Evolutionary conservation across 2,113 vertebrate genomes (phyloP).

Genomic region (Corythornis vintsioides): DNA sequence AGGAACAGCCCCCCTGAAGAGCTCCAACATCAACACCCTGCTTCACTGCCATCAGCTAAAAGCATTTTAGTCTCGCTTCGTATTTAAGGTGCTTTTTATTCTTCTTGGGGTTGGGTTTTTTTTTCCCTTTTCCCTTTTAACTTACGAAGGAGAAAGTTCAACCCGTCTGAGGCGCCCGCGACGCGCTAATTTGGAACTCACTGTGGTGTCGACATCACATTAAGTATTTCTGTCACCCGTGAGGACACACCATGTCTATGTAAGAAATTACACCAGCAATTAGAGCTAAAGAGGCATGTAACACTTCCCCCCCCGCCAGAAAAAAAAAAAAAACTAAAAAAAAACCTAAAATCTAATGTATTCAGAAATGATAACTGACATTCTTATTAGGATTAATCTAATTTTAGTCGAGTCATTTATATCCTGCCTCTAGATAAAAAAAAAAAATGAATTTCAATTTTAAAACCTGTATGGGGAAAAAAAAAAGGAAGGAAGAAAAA

Average conservation of each 20-base stretch:
- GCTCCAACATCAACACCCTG: not conserved
- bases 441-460: conserved; percentile 45
- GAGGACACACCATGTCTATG: conserved; percentile 62
- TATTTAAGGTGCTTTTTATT: not conserved
- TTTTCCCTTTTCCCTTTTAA: not conserved
- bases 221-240: conserved; percentile 64
- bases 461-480: not conserved
- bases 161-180: not conserved
- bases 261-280: conserved; percentile 68
- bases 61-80: not conserved
- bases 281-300: conserved; percentile 67
- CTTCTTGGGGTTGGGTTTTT: not conserved
- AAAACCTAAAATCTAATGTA: conserved; percentile 13
- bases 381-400: conserved; percentile 72
- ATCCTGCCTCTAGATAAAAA: conserved; percentile 68
- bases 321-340: not conserved
- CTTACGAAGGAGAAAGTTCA: conserved; percentile 48
- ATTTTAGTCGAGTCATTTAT: conserved; percentile 71
- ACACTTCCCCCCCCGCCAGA: not conserved
- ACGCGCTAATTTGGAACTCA: conserved; percentile 36
- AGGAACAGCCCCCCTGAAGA: not conserved
- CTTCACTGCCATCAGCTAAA: not conserved
- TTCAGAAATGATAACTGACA: conserved; percentile 67
- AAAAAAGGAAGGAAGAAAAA: not conserved
- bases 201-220: not conserved